Evolutionary conservation across 2,888 invertebrate genomes (phyloP), one percentile per base, ranked within the genome.

Genomic region (Polydrusus tereticollis): DNA sequence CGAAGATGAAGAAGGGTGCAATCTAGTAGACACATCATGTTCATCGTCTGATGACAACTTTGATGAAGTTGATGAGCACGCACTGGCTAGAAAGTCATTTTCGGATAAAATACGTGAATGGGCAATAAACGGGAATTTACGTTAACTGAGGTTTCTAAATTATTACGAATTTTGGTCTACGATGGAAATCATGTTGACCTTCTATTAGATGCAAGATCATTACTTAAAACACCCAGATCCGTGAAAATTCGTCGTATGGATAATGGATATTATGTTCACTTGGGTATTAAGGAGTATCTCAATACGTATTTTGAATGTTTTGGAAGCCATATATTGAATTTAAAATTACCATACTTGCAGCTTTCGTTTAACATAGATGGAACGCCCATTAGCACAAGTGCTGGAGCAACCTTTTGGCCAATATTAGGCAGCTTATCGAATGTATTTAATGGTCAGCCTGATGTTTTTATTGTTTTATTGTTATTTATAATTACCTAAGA

Each of bases 191-290:
- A 59, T 38, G 38, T 20, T 16, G 59, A 59, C 2, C 41, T 59
- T 1, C 41, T 38, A 3, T 18, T 38, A 10, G 59, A 59, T 59
- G 59, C 59, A 38, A 59, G 59, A 59, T 20, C 59, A 16, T 38
- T 59, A n/a, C 10, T 38, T 36, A 33, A 59, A 59, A 59, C 59
- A 16, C 59, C 41, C 1, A 4, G 59, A 36, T 2, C 4, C 18
- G 41, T 59, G 10, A 36, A 36, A 2, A 20, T 59, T 18, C 41
- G 5, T 38, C 20, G 12, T 4, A 18, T 59, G 20, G 20, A 36
- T 18, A 20, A 38, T 18, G 59, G 59, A 14, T 20, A 59, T 20
- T 59, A 59, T 38, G 59, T 59, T 59, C 59, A 59, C 41, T 5
- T 59, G n/a, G 59, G 59, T 18, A 20, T 59, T 59, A 38, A 38